A percentile compares a stretch with the other conserved stretches of the same genome.
phyloP scores from a whole-genome alignment of 2,797 vertebrate species.

The Etheostoma perlongum region DNA sequence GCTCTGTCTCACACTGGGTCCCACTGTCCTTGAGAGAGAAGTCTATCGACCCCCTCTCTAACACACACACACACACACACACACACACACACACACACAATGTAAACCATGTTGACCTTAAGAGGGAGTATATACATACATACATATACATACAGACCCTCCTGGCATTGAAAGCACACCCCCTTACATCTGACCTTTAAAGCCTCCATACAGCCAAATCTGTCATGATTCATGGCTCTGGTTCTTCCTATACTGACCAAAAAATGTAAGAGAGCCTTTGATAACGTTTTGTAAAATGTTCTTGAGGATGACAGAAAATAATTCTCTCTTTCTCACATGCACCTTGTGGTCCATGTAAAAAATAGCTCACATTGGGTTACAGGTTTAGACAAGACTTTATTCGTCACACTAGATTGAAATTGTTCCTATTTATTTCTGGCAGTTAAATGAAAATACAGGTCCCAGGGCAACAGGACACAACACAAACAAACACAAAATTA shows the following conservation, averaged over 20 bases:
- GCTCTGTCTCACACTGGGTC: constrained; percentile 73
- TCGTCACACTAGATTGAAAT: constrained; percentile 34
- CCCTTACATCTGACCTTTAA: constrained; percentile 33
- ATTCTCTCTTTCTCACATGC: constrained; percentile 30
- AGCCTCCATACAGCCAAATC: constrained; percentile 37
- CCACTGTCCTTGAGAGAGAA: constrained; percentile 73
- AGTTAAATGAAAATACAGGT: constrained; percentile 53
- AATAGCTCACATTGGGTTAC: constrained; percentile 24
- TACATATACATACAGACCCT: constrained; percentile 32
- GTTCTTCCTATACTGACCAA: constrained; percentile 16
- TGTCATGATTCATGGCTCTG: constrained; percentile 50
- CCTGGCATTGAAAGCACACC: constrained; percentile 18
- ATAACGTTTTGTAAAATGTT: constrained; percentile 34
- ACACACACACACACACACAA: constrained; percentile 27
- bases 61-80: constrained; percentile 29
- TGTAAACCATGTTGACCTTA: constrained; percentile 43
- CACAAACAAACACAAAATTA: constrained; percentile 60
- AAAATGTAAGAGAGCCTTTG: constrained; percentile 43
- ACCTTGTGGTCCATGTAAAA: constrained; percentile 39
- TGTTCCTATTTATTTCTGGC: constrained; percentile 46
- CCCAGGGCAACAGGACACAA: constrained; percentile 42
- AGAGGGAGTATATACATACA: constrained; percentile 34
- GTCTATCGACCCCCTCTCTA: constrained; percentile 55
- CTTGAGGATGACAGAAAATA: constrained; percentile 5
- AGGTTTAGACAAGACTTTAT: constrained; percentile 47